Base-by-base conservation (phyloP, 2,113 vertebrate species). In the Catharus bicknelli region DNA sequence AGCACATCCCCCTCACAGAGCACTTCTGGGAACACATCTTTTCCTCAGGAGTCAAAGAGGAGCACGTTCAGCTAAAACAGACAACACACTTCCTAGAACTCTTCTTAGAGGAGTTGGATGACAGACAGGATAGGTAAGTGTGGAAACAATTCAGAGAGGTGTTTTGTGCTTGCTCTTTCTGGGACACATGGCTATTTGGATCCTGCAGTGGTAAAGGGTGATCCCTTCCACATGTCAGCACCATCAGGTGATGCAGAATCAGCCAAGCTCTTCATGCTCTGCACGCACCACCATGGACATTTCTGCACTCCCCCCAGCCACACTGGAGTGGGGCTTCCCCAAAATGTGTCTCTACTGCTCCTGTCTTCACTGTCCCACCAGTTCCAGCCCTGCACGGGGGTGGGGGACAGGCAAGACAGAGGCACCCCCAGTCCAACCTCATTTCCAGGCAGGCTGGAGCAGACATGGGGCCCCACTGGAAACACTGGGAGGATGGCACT, bases 241-340 rank as follows among this genome's bases (percentile, higher is more conserved):
- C 30, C 25, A 15, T 6, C 13, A 36, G 57, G 19, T 12, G 45
- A 27, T 47, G 27, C 23, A 54, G 61, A 34, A 70, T 75, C 7
- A 47, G 13, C 40, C 34, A 20, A 10, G 9, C 21, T 14, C 18
- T 34, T 50, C 0, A 0, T 74, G n/a, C 14, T 32, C 66, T 53
- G 47, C 4, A 2, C 53, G 26, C 38, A 48, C 36, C 38, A 42
- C 42, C 19, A 13, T 8, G 59, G 55, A 10, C 29, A 13, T 4
- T 21, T 2, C 12, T 34, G 16, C 5, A 53, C 2, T 2, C n/a
- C 20, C 11, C 42, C n/a, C 0, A 0, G 34, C 21, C 51, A 47
- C n/a, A 3, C 26, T 23, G 26, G 16, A 67, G 7, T 4, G 7
- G 9, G 14, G 7, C 34, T 69, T 43, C 32, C 42, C 16, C 21